Percentiles rank a stretch among this genome's conserved stretches.
Evolutionary conservation across 2,113 vertebrate genomes (phyloP).

Genomic region (Bothrops jararaca): DNA sequence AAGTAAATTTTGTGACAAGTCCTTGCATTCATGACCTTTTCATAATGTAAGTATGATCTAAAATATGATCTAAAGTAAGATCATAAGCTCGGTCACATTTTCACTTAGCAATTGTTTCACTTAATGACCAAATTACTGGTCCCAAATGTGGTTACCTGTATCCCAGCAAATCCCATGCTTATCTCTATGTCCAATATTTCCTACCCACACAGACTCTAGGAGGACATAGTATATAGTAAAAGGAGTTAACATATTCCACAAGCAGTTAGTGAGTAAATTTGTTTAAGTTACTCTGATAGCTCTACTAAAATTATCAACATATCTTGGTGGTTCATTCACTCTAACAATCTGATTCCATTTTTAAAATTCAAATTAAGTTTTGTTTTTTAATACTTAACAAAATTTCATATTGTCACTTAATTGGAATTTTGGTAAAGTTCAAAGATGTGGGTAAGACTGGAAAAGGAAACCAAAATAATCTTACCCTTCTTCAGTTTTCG

Average conservation of each 20-base stretch:
- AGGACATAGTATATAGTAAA: not conserved
- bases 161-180: not conserved
- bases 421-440: not conserved
- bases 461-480: slow-evolving; percentile 18
- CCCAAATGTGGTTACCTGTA: not conserved
- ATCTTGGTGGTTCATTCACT: not conserved
- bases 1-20: not conserved
- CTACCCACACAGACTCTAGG: not conserved
- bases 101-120: not conserved
- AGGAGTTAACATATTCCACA: not conserved
- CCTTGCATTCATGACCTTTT: not conserved
- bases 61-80: not conserved
- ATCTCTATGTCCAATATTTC: not conserved
- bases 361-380: not conserved
- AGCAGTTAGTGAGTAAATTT: not conserved
- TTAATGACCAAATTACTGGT: not conserved
- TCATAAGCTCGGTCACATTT: not conserved
- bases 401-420: slow-evolving; percentile 13
- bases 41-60: too few relatives aligned
- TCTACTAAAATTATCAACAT: not conserved
- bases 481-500: slow-evolving; percentile 98
- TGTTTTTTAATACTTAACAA: not conserved
- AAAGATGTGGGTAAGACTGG: slow-evolving; percentile 18
- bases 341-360: not conserved
- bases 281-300: not conserved